Evolutionary conservation across 2,113 vertebrate genomes (phyloP).

Genomic region (Alethe diademata): DNA sequence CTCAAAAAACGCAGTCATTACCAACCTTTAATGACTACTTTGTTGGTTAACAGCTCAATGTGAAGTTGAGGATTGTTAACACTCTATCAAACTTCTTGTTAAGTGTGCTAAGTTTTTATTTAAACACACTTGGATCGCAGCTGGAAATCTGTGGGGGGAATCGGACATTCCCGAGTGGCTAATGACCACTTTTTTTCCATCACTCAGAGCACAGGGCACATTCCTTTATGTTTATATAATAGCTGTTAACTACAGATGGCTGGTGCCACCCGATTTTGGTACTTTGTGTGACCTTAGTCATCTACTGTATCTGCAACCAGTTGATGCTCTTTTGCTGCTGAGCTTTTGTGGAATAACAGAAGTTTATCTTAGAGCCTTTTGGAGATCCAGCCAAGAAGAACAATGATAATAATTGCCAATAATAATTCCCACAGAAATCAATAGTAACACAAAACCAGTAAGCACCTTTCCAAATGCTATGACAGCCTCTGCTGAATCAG

Average conservation of each 20-base stretch:
- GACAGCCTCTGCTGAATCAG: background rate
- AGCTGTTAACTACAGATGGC: conserved; percentile 69
- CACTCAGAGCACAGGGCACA: conserved; percentile 49
- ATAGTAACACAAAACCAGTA: background rate
- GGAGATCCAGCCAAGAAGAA: background rate
- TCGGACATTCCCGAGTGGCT: conserved; percentile 51
- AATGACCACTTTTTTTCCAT: conserved; percentile 68
- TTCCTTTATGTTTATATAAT: conserved; percentile 75
- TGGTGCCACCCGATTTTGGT: conserved; percentile 66
- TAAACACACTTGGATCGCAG: conserved; percentile 70
- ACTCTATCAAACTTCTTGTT: conserved; percentile 83
- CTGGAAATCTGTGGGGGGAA: conserved; percentile 71
- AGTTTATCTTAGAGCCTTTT: background rate
- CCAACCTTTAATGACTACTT: conserved; percentile 79
- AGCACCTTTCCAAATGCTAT: background rate
- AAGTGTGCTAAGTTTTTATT: conserved; percentile 72
- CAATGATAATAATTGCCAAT: too few relatives aligned
- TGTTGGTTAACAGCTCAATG: conserved; percentile 78
- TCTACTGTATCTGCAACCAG: background rate
- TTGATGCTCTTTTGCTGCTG: background rate
- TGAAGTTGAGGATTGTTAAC: conserved; percentile 80
- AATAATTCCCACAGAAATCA: background rate
- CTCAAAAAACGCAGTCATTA: conserved; percentile 65
- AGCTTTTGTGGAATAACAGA: background rate
- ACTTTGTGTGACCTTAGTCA: conserved; percentile 31